Evolutionary conservation across 2,888 invertebrate genomes (phyloP), one percentile per base, ranked within the genome.

Genomic region (Cephus spinipes): DNA sequence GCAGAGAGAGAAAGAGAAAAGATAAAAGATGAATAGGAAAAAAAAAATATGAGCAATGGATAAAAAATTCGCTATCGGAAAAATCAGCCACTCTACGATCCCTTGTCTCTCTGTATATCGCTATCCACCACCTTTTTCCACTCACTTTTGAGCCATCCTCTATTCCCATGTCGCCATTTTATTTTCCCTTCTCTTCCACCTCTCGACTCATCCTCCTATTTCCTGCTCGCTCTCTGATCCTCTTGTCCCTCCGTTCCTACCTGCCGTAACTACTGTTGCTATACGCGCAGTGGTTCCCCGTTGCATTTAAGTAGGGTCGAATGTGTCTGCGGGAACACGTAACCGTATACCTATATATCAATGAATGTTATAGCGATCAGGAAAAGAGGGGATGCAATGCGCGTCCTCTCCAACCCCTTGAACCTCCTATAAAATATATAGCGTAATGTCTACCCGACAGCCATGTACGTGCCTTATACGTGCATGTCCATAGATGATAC

Each of bases 61-160:
- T 83, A 84, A 78, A 78, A 87, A 89, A 87, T 88, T 88, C 87
- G 89, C 89, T 89, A 90, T 90, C 88, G 89, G 89, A 87, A 89
- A 90, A 90, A 89, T 90, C 89, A 89, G 89, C 87, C 87, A 85
- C 82, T 83, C 83, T 85, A 80, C 81, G 79, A 73, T 79, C 73
- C 75, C 69, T 71, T 76, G 36, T 69, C 74, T 35, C 73, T 32
- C 68, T 23, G 68, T 73, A 23, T 69, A 73, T 55, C 75, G 73
- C 69, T 40, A 68, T 55, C 68, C 12, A 68, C 35, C 71, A 32
- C 76, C 15, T 68, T 68, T 30, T 30, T 34, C 40, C 35, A 31
- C 71, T 74, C 76, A 23, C 55, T 55, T 55, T 55, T 55, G 23
- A 23, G 23, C 55, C 55, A 30, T n/a, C 73, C 34, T 32, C 69